Conservation (phyloP, 2,113 vertebrate species). For the Alligator mississippiensis region DNA sequence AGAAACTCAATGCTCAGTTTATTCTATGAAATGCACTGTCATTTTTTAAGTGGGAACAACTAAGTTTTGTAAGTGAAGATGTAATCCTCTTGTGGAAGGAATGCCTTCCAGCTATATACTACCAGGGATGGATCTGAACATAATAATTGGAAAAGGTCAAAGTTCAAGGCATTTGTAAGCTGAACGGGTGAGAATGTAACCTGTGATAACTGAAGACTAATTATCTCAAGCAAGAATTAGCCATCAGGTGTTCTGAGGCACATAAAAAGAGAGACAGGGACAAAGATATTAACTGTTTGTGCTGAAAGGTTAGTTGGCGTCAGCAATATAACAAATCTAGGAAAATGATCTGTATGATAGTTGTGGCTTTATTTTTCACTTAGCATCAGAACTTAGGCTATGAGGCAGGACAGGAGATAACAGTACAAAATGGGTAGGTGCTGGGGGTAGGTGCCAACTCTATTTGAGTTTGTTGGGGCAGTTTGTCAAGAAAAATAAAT, state of each 20-base stretch:
- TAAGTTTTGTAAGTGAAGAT: slow-evolving; percentile 60
- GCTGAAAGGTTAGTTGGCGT: neutral
- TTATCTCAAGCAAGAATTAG: slow-evolving; percentile 51
- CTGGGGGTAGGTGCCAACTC: neutral
- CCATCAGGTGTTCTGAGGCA: slow-evolving; percentile 43
- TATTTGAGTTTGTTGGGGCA: slow-evolving; percentile 6
- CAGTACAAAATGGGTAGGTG: neutral
- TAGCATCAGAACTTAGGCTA: neutral
- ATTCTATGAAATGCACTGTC: slow-evolving; percentile 57
- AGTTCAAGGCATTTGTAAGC: slow-evolving; percentile 53
- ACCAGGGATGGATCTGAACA: neutral
- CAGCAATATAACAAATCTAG: neutral
- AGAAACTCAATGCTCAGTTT: slow-evolving; percentile 56
- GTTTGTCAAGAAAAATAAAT: neutral
- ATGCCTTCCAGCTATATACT: neutral
- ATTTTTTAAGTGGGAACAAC: slow-evolving; percentile 65
- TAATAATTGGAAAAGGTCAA: slow-evolving; percentile 59
- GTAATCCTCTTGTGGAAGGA: slow-evolving; percentile 21
- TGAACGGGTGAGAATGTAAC: slow-evolving; percentile 65
- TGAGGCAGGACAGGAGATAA: slow-evolving; percentile 14
- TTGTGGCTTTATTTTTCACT: slow-evolving; percentile 4
- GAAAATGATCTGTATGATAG: neutral
- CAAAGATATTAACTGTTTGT: slow-evolving; percentile 29
- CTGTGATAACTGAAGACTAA: slow-evolving; percentile 60
- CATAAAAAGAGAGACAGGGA: slow-evolving; percentile 41